Evolutionary conservation across 2,888 invertebrate species (phyloP), one percentile per base, ranked within the genome.

Genomic region (Apodemia zela): DNA sequence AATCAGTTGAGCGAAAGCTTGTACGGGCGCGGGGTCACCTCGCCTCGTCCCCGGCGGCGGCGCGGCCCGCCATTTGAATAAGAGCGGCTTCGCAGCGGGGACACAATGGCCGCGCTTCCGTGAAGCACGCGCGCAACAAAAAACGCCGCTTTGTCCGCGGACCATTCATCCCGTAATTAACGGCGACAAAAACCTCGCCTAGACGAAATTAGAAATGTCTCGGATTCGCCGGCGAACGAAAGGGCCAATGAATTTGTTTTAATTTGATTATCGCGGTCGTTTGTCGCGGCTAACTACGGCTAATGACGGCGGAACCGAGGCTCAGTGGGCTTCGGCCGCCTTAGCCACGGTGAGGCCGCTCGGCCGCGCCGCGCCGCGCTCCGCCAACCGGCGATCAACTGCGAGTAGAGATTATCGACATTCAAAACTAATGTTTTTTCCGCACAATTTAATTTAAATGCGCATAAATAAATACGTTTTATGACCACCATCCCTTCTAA

Each of bases 151-250:
- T 64, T 68, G 67, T 68, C 63, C 71, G 66, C 64, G 63, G 66
- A 71, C 84, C 83, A 89, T 90, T 90, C 89, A 88, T 80, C 74
- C 72, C 81, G 78, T 88, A 89, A 89, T 90, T 88, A 87, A 87
- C 80, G 85, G 82, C 77, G 69, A 75, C 78, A 89, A 89, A 89
- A 89, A 89, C 84, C 75, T 73, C 68, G 71, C 72, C 77, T 79
- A 79, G 80, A 83, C 78, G 82, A 84, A 87, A 88, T 86, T 89
- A 84, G 80, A 85, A 89, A 86, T 79, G 86, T 85, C 77, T 80
- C 85, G 83, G 87, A 85, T 82, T 77, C 78, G 75, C 75, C 70
- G 77, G 25, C 54, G 54, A 54, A 21, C 54, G 54, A 54, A 54
- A 54, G 54, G 54, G 54, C 54, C 54, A 21, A 25, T 54, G 77